These are phyloP conservation scores for Nomada ferruginata DNA, from an alignment of 2,888 invertebrate species.

Conservation along the genomic window DNA sequence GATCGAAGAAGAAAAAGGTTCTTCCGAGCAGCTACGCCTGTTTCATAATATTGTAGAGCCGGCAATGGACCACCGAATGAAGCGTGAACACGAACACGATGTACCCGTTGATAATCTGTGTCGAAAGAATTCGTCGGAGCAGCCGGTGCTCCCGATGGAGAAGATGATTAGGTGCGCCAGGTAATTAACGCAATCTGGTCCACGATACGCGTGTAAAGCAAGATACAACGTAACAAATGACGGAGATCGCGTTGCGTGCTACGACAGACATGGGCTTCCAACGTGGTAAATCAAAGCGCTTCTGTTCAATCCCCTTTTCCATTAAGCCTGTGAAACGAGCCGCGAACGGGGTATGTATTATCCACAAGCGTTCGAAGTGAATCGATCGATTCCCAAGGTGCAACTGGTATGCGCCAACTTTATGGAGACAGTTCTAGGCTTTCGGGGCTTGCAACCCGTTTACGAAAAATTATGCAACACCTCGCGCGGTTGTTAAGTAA, in stretches of 20 bases:
- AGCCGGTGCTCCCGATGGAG: no score
- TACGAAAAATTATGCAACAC: not conserved
- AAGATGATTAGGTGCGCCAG: no score
- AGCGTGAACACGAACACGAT: not conserved
- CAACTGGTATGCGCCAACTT: not conserved
- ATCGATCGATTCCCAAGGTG: constrained; percentile 6
- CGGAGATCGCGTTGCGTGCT: constrained; percentile 13
- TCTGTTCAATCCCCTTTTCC: constrained; percentile 45
- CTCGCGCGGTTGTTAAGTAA: no score
- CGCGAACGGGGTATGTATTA: no score
- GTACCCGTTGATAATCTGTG: not conserved
- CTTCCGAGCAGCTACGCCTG: not conserved
- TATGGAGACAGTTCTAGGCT: no score
- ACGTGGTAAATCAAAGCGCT: constrained; percentile 47
- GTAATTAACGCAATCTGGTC: no score
- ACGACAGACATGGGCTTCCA: constrained; percentile 11
- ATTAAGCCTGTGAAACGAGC: constrained; percentile 42
- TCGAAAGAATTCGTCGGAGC: not conserved
- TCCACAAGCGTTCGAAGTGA: not conserved
- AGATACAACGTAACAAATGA: constrained; percentile 5
- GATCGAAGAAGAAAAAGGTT: not conserved
- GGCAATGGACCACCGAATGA: not conserved
- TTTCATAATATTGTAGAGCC: not conserved
- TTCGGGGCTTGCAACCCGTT: not conserved
- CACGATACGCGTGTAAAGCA: not conserved